Percentiles rank a stretch among this genome's conserved stretches.
These are phyloP conservation scores for Cardinalis cardinalis DNA, from an alignment of 2,113 vertebrate species.

Conservation along the genomic window DNA sequence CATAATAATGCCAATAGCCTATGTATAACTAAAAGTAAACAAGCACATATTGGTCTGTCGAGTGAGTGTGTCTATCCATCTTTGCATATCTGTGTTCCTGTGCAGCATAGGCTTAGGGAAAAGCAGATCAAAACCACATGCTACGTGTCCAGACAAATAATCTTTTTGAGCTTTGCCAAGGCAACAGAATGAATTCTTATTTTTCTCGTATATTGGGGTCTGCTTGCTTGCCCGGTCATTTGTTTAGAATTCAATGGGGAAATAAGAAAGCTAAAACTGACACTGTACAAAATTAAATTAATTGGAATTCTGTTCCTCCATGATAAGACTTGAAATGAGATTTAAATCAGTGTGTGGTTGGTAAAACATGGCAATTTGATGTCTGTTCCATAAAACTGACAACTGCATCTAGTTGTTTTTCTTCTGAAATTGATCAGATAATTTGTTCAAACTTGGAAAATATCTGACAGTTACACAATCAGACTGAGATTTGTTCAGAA, in stretches of 20 bases:
- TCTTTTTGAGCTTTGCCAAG: neutral
- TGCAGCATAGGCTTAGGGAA: neutral
- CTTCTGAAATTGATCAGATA: neutral
- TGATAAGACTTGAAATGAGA: neutral
- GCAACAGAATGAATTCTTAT: neutral
- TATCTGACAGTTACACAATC: neutral
- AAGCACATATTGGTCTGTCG: neutral
- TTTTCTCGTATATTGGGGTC: neutral
- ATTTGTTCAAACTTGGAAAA: neutral
- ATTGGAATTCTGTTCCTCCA: conserved; percentile 13
- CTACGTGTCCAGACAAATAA: conserved; percentile 1
- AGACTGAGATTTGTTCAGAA: conserved; percentile 3
- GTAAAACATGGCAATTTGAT: neutral
- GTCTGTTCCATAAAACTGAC: neutral
- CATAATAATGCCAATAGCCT: neutral
- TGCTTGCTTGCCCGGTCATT: neutral
- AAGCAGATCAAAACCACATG: neutral
- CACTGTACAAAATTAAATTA: conserved; percentile 2
- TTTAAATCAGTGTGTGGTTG: neutral
- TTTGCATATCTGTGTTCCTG: neutral
- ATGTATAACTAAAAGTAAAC: neutral
- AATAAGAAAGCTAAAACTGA: neutral
- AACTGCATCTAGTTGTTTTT: neutral
- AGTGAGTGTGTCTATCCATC: neutral
- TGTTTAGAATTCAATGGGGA: neutral